Evolutionary conservation across 1,140 invertebrate species (phyloP).

Genomic region (Chymomyza costata): DNA sequence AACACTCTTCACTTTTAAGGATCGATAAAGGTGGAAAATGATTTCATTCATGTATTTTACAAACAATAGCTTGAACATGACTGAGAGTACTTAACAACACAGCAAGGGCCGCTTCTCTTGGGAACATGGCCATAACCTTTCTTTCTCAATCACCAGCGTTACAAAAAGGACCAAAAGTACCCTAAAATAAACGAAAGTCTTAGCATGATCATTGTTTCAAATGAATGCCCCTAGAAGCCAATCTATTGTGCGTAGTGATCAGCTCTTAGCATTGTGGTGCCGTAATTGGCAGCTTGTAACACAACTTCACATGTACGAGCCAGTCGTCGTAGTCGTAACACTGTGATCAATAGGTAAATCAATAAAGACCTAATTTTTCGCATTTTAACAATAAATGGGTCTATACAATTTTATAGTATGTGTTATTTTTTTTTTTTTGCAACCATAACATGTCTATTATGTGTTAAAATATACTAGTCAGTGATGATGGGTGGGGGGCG

Average conservation of each 20-base stretch:
- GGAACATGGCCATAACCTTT: no score
- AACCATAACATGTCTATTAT: no score
- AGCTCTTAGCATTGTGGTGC: conserved; percentile 31
- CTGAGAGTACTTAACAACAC: conserved; percentile 51
- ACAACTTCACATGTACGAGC: background rate
- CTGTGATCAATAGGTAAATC: conserved; percentile 20
- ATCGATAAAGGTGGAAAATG: conserved; percentile 59
- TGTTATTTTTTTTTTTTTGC: no score
- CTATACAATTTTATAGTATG: no score
- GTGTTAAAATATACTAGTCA: no score
- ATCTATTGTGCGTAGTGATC: conserved; percentile 23
- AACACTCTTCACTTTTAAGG: conserved; percentile 48
- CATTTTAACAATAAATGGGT: conserved; percentile 41
- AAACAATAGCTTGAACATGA: conserved; percentile 35
- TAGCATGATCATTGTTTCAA: no score
- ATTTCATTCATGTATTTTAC: conserved; percentile 57
- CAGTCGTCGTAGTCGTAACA: conserved; percentile 21
- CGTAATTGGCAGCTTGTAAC: conserved; percentile 48
- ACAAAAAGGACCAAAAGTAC: no score
- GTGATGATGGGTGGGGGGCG: no score
- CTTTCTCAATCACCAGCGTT: no score
- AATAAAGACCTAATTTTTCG: conserved; percentile 13
- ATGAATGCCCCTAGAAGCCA: background rate
- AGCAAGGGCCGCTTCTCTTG: no score
- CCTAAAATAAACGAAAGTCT: background rate